Percentiles rank a stretch among this genome's conserved stretches.
phyloP scores from a whole-genome alignment of 1,140 invertebrate genomes.

The Acromyrmex heyeri region DNA sequence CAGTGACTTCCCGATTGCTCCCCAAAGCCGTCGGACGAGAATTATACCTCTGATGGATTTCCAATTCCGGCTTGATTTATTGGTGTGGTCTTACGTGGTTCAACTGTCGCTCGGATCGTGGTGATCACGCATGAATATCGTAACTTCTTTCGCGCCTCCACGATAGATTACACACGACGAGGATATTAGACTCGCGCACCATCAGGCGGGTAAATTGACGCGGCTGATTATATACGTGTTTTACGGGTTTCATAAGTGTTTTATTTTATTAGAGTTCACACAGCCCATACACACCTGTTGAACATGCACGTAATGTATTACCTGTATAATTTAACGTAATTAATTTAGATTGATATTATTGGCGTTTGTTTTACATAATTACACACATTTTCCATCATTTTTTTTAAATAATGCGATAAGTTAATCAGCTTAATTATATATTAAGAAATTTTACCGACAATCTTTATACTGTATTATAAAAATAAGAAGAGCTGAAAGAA shows the following conservation, averaged over 20 bases:
- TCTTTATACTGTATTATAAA: not conserved
- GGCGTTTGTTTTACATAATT: slow-evolving; percentile 24
- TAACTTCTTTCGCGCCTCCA: slow-evolving; percentile 58
- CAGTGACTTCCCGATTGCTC: slow-evolving; percentile 19
- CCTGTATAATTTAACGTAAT: slow-evolving; percentile 46
- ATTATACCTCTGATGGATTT: slow-evolving; percentile 72
- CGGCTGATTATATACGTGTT: slow-evolving; percentile 56
- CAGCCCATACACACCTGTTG: slow-evolving; percentile 40
- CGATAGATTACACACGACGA: slow-evolving; percentile 50
- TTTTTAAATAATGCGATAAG: slow-evolving; percentile 1
- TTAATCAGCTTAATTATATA: not conserved
- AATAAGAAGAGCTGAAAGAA: too few relatives aligned
- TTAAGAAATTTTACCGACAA: not conserved
- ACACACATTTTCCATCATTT: slow-evolving; percentile 7
- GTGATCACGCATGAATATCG: slow-evolving; percentile 71
- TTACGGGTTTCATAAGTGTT: slow-evolving; percentile 38
- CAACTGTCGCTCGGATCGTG: slow-evolving; percentile 46
- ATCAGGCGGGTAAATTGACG: slow-evolving; percentile 52
- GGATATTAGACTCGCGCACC: slow-evolving; percentile 45
- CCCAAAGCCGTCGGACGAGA: slow-evolving; percentile 62
- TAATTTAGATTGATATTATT: slow-evolving; percentile 53
- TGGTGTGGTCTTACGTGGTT: slow-evolving; percentile 52
- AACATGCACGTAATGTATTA: slow-evolving; percentile 46
- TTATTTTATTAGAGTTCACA: slow-evolving; percentile 32
- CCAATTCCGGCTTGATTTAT: slow-evolving; percentile 76